Evolutionary conservation across 1,140 invertebrate species (phyloP).

Genomic region (Drosophila athabasca): DNA sequence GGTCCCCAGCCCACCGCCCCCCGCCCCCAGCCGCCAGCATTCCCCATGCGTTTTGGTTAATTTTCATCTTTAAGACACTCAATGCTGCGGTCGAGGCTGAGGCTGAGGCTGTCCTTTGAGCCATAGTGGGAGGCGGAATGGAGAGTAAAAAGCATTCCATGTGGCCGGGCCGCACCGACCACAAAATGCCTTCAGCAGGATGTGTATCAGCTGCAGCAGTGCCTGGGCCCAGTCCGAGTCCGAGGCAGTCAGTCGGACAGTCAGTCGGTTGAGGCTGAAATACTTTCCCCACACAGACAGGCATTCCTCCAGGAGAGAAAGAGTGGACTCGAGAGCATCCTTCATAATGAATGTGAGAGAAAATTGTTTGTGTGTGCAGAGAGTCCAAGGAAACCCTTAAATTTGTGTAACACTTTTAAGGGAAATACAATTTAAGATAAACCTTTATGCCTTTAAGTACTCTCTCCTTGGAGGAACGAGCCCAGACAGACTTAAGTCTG

Average conservation of each 20-base stretch:
- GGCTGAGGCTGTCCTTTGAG: slow-evolving; percentile 49
- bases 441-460: too few relatives aligned
- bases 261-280: slow-evolving; percentile 32
- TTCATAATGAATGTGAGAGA: slow-evolving; percentile 22
- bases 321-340: slow-evolving; percentile 7
- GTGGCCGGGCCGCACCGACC: slow-evolving; percentile 57
- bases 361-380: slow-evolving; percentile 1
- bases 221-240: background rate
- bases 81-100: slow-evolving; percentile 61
- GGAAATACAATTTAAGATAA: too few relatives aligned
- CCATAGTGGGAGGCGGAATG: slow-evolving; percentile 17
- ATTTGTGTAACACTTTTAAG: background rate
- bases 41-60: slow-evolving; percentile 55
- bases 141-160: slow-evolving; percentile 64
- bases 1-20: background rate
- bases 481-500: too few relatives aligned
- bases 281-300: slow-evolving; percentile 35
- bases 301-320: slow-evolving; percentile 15
- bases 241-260: slow-evolving; percentile 16
- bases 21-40: background rate
- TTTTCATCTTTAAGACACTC: slow-evolving; percentile 80
- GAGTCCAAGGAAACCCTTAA: background rate
- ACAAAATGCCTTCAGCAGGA: slow-evolving; percentile 65
- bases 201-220: slow-evolving; percentile 15
- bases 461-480: too few relatives aligned